Base-by-base conservation (phyloP, 2,888 invertebrate genomes). In the Hypselothyrea guttata region DNA sequence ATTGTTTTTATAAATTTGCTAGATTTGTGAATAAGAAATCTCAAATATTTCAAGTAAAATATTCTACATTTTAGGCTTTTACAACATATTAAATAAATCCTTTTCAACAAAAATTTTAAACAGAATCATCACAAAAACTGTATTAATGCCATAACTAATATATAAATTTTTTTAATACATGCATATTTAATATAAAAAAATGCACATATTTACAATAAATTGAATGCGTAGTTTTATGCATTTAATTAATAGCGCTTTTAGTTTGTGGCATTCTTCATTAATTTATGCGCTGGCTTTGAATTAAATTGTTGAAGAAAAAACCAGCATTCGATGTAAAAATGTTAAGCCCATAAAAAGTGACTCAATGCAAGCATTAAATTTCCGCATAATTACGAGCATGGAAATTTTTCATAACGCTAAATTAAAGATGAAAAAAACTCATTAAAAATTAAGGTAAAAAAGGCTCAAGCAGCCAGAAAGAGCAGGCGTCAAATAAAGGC, bases 361-460 rank as follows among this genome's bases (percentile, higher is more conserved):
- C 34, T 22, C 27, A 35, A 37, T 37, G 47, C 7, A 47, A 30
- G n/a, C 31, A 48, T 40, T 18, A 30, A 28, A 27, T 48, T 55
- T 55, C 3, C 22, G 16, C 8, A 16, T n/a, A 57, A 60, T 12
- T 18, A 71, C 47, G 47, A 27, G 51, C 68, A 60, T 57, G 31
- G 48, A 71, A 72, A 44, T 54, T 48, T 60, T 64, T 48, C 45
- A 60, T 60, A 72, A 68, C 72, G 72, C 54, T 57, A 55, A 68
- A 72, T 71, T 71, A 28, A 72, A 71, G 44, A 33, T 37, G n/a
- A 35, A 61, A 62, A 45, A 63, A 33, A 15, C 22, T 33, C 52
- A 13, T 37, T 46, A 44, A 55, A 54, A 51, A 51, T 44, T 11
- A 38, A 52, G 49, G 11, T 18, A 57, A 58, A 53, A 51, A 47